phyloP scores from a whole-genome alignment of 2,888 invertebrate genomes.

The Griposia aprilina region DNA sequence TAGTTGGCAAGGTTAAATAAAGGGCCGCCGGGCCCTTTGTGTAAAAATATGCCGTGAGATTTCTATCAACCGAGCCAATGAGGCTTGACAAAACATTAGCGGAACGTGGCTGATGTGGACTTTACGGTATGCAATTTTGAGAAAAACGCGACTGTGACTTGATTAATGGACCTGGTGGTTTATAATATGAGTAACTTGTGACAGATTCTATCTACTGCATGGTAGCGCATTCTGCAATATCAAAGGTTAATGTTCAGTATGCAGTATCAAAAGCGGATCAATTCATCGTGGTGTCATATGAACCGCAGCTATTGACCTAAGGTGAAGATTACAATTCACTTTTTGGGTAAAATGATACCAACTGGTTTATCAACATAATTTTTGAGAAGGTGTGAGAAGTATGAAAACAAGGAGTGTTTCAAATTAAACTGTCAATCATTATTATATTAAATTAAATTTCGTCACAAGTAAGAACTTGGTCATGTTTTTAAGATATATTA shows the following conservation, averaged over 20 bases:
- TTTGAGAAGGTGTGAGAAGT: neutral
- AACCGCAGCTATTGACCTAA: neutral
- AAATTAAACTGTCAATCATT: neutral
- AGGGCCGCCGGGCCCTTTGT: slow-evolving; percentile 40
- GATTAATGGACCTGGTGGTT: neutral
- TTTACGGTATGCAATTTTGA: neutral
- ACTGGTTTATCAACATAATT: neutral
- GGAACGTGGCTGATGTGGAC: neutral
- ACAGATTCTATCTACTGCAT: too few species aligned
- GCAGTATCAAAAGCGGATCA: neutral
- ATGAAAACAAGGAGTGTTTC: neutral
- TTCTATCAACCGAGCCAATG: slow-evolving; percentile 39
- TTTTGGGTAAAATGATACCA: neutral
- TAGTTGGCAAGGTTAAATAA: slow-evolving; percentile 40
- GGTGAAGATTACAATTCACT: neutral
- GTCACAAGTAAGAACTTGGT: neutral
- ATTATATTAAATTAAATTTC: slow-evolving; percentile 22
- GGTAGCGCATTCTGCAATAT: neutral
- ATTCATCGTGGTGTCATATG: neutral
- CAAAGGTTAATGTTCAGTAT: neutral
- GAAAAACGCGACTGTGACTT: neutral
- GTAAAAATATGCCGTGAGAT: slow-evolving; percentile 50
- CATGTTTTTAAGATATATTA: neutral
- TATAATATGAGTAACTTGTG: neutral
- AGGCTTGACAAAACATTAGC: slow-evolving; percentile 29